These are phyloP conservation scores for Esox niger DNA, from an alignment of 2,113 vertebrate genomes.

Conservation along the genomic window DNA sequence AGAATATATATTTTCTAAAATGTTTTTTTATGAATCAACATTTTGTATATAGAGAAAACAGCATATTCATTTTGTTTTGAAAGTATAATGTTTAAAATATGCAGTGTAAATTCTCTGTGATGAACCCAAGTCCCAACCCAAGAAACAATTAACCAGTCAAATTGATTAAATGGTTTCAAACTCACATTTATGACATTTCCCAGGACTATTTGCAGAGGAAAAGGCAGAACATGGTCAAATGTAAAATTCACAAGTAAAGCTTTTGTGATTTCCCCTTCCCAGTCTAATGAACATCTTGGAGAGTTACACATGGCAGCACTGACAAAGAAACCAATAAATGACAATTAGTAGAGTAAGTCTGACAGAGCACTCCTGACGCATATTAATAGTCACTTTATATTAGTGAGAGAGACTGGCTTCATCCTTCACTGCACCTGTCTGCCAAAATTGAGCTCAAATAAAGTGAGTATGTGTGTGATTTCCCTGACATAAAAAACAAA, in stretches of 20 bases:
- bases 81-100: no score
- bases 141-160: no score
- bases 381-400: conserved; percentile 28
- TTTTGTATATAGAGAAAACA: no score
- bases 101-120: no score
- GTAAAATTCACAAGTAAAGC: conserved; percentile 1
- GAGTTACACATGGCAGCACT: conserved; percentile 7
- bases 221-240: no score
- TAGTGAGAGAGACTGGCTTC: conserved; percentile 4
- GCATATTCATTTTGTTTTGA: no score
- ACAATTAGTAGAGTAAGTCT: conserved; percentile 25
- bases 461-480: not conserved
- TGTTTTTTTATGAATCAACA: no score
- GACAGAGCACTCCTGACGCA: conserved; percentile 10
- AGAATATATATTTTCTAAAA: no score
- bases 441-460: not conserved
- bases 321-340: conserved; percentile 42
- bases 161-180: no score
- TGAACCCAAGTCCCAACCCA: no score
- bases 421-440: conserved; percentile 12
- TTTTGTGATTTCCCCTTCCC: conserved; percentile 11
- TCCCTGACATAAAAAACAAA: not conserved
- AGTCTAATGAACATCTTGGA: conserved; percentile 18
- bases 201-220: no score
- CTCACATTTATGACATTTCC: no score